Conservation (phyloP, 2,888 invertebrate genomes). For the Piscicola geometra region DNA sequence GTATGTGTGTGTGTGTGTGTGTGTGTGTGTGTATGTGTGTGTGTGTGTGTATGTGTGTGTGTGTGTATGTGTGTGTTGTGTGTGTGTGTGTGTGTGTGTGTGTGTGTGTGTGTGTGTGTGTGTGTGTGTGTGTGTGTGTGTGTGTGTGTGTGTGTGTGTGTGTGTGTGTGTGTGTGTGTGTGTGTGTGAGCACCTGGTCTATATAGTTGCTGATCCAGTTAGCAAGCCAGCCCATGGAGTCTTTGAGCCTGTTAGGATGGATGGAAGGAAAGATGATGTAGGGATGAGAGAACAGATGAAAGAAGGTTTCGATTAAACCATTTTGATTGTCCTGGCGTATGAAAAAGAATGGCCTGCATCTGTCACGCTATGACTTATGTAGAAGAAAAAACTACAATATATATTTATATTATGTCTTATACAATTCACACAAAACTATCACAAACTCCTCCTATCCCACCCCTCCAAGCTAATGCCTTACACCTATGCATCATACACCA, state of each 20-base stretch:
- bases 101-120: conserved; percentile 20
- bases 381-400: too few relatives aligned
- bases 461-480: too few relatives aligned
- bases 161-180: conserved; percentile 6
- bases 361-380: too few relatives aligned
- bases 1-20: conserved; percentile 30
- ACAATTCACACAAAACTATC: too few relatives aligned
- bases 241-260: conserved; percentile 68
- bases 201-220: conserved; percentile 72
- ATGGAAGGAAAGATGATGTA: too few relatives aligned
- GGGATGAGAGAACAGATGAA: too few relatives aligned
- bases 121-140: background rate
- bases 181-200: background rate
- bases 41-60: conserved; percentile 10
- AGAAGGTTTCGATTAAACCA: too few relatives aligned
- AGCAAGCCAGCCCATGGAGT: conserved; percentile 92
- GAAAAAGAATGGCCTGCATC: too few relatives aligned
- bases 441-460: too few relatives aligned
- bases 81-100: conserved; percentile 26
- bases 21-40: conserved; percentile 22
- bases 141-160: conserved; percentile 5
- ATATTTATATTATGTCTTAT: too few relatives aligned
- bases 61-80: conserved; percentile 15
- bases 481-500: too few relatives aligned
- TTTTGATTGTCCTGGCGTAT: too few relatives aligned